These are phyloP conservation scores for Helicoverpa zea DNA, from an alignment of 1,140 invertebrate genomes.

Conservation along the genomic window DNA sequence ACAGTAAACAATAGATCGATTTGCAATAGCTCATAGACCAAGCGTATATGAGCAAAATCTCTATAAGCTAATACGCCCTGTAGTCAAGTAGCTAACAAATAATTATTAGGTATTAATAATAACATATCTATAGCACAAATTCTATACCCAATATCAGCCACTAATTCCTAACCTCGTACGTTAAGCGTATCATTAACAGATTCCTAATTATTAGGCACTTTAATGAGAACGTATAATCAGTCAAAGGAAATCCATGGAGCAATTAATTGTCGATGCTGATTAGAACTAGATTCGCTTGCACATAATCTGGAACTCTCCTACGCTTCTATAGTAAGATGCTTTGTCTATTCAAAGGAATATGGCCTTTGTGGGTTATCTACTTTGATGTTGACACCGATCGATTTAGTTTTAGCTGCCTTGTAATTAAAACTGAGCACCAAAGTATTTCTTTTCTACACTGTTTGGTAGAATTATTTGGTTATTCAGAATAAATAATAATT, in stretches of 20 bases:
- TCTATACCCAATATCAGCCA: not conserved
- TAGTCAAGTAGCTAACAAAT: too few species aligned
- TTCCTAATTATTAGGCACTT: constrained; percentile 30
- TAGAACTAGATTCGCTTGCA: constrained; percentile 54
- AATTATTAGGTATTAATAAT: too few species aligned
- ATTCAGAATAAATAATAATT: not conserved
- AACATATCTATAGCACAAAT: too few species aligned
- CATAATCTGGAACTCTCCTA: constrained; percentile 33
- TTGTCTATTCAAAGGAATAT: constrained; percentile 71
- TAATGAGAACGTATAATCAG: constrained; percentile 53
- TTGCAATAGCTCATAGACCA: too few species aligned
- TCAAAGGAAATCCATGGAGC: constrained; percentile 54
- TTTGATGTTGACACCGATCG: constrained; percentile 72
- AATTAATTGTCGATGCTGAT: constrained; percentile 57
- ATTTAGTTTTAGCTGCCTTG: constrained; percentile 67
- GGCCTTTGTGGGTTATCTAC: constrained; percentile 66
- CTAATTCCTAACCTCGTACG: not conserved
- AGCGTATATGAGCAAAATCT: too few species aligned
- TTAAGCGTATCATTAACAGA: not conserved
- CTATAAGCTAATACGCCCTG: too few species aligned
- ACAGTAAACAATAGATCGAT: too few species aligned
- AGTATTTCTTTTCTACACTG: constrained; percentile 45
- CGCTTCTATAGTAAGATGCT: constrained; percentile 60
- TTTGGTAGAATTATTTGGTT: constrained; percentile 1
- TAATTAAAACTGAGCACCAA: constrained; percentile 70